Evolutionary conservation across 2,888 invertebrate species (phyloP).

Genomic region (Maniola hyperantus): DNA sequence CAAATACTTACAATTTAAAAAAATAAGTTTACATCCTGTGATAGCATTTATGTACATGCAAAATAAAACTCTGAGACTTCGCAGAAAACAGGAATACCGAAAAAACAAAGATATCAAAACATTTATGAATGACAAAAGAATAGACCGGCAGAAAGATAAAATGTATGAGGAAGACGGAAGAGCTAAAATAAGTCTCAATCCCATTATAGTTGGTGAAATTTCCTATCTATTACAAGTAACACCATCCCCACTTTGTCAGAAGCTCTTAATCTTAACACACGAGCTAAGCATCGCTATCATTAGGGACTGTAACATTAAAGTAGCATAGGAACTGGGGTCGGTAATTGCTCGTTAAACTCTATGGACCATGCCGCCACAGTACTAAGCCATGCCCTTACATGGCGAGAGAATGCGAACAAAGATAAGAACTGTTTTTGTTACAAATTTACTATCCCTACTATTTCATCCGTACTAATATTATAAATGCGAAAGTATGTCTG

Average conservation of each 20-base stretch:
- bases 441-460: too few relatives aligned
- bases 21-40: too few relatives aligned
- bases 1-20: too few relatives aligned
- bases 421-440: not conserved
- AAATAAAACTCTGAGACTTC: not conserved
- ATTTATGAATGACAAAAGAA: not conserved
- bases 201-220: conserved; percentile 4
- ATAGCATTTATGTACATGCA: not conserved
- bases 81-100: not conserved
- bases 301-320: conserved; percentile 43
- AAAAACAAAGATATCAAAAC: too few relatives aligned
- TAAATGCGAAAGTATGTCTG: too few relatives aligned
- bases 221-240: conserved; percentile 19
- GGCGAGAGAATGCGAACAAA: conserved; percentile 30
- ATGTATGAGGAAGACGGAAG: not conserved
- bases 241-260: conserved; percentile 25
- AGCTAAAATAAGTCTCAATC: not conserved
- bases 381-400: conserved; percentile 41
- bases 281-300: conserved; percentile 37
- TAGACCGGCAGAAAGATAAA: not conserved
- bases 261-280: conserved; percentile 38
- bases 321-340: conserved; percentile 53
- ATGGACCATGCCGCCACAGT: conserved; percentile 57
- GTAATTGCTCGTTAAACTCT: conserved; percentile 72
- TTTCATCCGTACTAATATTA: too few relatives aligned